Percentiles rank a stretch among this genome's conserved stretches.
phyloP scores from a whole-genome alignment of 1,140 invertebrate species.

The Drosophila elegans region DNA sequence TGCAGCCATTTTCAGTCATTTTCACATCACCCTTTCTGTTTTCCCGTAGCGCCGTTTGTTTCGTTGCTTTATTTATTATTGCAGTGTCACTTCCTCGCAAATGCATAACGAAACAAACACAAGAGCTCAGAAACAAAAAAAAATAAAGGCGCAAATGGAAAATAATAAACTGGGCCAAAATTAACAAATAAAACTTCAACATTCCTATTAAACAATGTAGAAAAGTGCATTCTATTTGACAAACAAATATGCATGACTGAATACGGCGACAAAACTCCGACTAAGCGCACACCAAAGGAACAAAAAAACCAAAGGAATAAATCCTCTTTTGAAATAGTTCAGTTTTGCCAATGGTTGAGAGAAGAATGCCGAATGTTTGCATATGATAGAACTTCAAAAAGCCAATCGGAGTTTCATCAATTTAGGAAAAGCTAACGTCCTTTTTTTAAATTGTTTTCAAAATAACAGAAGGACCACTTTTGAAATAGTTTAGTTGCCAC shows the following conservation, averaged over 20 bases:
- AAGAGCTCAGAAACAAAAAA: conserved; percentile 1
- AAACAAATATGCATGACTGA: conserved; percentile 27
- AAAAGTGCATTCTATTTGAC: conserved; percentile 62
- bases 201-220: conserved; percentile 73
- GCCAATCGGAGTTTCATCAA: neutral
- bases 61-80: conserved; percentile 74
- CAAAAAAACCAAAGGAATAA: neutral
- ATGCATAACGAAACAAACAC: conserved; percentile 45
- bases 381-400: neutral
- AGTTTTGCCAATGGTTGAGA: neutral
- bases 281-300: neutral
- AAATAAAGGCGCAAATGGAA: conserved; percentile 4
- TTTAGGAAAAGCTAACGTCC: neutral
- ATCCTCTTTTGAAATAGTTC: conserved; percentile 6
- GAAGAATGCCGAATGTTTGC: conserved; percentile 1
- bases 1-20: conserved; percentile 72
- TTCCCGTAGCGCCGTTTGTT: conserved; percentile 20
- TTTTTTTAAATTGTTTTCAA: neutral
- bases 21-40: conserved; percentile 20
- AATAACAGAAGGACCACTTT: neutral
- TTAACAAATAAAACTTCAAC: conserved; percentile 69
- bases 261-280: conserved; percentile 13
- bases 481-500: neutral
- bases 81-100: conserved; percentile 61
- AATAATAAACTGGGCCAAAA: conserved; percentile 62